Percentiles rank a stretch among this genome's conserved stretches.
phyloP scores from a whole-genome alignment of 2,888 invertebrate species.

The Epinotia nisella region DNA sequence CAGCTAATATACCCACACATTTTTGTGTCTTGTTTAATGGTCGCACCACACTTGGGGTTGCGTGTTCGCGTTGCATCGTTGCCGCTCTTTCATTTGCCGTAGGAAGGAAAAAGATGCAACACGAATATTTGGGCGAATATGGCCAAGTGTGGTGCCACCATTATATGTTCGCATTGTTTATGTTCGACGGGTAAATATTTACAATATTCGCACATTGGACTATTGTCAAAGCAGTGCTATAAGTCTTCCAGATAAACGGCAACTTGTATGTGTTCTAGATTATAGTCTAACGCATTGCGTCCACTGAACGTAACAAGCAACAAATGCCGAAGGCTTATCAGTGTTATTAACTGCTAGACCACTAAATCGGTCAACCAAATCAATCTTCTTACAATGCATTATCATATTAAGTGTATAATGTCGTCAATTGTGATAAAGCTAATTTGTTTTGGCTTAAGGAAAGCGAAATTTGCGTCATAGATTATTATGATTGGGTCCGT shows the following conservation, averaged over 20 bases:
- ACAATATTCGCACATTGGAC: conserved; percentile 15
- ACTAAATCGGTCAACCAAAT: conserved; percentile 53
- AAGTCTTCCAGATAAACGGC: conserved; percentile 20
- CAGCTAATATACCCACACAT: neutral
- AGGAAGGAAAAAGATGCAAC: no score
- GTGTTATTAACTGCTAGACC: conserved; percentile 51
- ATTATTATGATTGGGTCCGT: neutral
- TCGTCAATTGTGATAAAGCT: conserved; percentile 39
- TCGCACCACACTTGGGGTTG: no score
- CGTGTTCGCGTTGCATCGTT: no score
- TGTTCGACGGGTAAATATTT: conserved; percentile 12
- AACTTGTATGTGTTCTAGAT: conserved; percentile 29
- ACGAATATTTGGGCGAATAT: no score
- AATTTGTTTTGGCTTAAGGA: conserved; percentile 29
- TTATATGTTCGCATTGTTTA: conserved; percentile 4
- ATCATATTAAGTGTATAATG: conserved; percentile 38
- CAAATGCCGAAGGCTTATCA: conserved; percentile 44
- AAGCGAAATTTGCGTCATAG: conserved; percentile 17
- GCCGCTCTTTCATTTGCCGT: no score
- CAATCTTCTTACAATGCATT: conserved; percentile 54
- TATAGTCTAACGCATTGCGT: conserved; percentile 29
- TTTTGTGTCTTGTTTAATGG: neutral
- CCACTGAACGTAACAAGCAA: conserved; percentile 46
- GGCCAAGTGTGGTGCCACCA: no score
- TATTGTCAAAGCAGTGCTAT: conserved; percentile 21